Evolutionary conservation across 2,797 vertebrate species (phyloP), one percentile per base, ranked within the genome.

Genomic region (Poeciliopsis paucimaculata): DNA sequence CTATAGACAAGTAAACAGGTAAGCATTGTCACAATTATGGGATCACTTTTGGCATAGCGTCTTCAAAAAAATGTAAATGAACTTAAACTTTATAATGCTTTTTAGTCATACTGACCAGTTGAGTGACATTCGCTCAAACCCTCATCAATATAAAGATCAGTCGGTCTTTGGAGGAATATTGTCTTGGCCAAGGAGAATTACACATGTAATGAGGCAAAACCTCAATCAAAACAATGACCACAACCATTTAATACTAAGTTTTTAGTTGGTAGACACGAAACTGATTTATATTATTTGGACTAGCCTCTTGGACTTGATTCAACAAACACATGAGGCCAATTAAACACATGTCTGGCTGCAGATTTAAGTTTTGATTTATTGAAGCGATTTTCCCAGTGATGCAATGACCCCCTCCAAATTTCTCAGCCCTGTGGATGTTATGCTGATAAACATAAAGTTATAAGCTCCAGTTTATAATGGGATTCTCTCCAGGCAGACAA

Each of bases 391-490:
- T 70, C 72, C 46, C 34, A 74, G 55, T 85, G 84, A 89, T 70
- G 81, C 62, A 87, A 86, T 81, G 10, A 86, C 79, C 20, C 0
- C 60, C 47, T 75, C 16, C 1, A 18, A 41, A 39, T 66, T 74
- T 81, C 82, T 78, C 77, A 26, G 73, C 39, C 31, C 73, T 76
- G 75, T 80, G 57, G 77, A 86, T 72, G 81, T 72, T 76, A 76
- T 89, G 83, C 85, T 83, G 91, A 93, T 92, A 91, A 79, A 82
- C 71, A 84, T 75, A 87, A 84, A 83, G 83, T 78, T 53, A 10
- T 46, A 64, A 4, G 45, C 5, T 72, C 49, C 31, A 47, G 80
- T 82, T 84, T 84, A 76, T 77, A 79, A 9, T 76, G 87, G 88
- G 88, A 87, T 13, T 6, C 36, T 31, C n/a, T 78, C 86, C 90